Conservation (phyloP, 2,113 vertebrate species). For the Promerops cafer region DNA sequence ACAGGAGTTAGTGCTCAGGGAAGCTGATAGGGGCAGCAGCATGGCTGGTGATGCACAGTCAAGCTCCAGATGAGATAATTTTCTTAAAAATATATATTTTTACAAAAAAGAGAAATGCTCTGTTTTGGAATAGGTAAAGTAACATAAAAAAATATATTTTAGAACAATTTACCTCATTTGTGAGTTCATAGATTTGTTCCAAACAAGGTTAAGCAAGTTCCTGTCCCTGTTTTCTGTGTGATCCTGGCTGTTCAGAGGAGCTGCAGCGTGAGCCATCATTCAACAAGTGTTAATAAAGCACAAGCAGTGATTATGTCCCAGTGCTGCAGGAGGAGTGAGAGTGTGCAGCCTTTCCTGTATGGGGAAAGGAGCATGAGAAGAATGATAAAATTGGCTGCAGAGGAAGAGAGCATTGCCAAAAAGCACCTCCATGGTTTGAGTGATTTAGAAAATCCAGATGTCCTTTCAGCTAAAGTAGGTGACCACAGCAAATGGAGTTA, state of each 20-base stretch:
- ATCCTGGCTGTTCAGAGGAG: neutral
- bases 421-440: neutral
- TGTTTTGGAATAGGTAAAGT: neutral
- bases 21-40: neutral
- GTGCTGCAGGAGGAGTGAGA: neutral
- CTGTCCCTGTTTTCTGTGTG: neutral
- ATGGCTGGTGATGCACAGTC: neutral
- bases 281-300: neutral
- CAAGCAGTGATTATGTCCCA: neutral
- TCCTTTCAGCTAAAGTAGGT: slow-evolving; percentile 15
- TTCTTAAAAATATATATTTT: neutral
- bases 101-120: neutral
- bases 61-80: neutral
- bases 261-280: neutral
- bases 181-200: neutral
- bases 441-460: slow-evolving; percentile 49
- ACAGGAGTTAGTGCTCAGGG: neutral
- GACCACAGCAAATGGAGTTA: slow-evolving; percentile 23
- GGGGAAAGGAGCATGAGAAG: neutral
- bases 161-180: neutral
- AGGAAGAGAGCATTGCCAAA: slow-evolving; percentile 14
- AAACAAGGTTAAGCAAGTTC: neutral
- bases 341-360: neutral
- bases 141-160: neutral
- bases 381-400: neutral